Conservation (phyloP, 2,888 invertebrate species). For the Octonoba sinensis region DNA sequence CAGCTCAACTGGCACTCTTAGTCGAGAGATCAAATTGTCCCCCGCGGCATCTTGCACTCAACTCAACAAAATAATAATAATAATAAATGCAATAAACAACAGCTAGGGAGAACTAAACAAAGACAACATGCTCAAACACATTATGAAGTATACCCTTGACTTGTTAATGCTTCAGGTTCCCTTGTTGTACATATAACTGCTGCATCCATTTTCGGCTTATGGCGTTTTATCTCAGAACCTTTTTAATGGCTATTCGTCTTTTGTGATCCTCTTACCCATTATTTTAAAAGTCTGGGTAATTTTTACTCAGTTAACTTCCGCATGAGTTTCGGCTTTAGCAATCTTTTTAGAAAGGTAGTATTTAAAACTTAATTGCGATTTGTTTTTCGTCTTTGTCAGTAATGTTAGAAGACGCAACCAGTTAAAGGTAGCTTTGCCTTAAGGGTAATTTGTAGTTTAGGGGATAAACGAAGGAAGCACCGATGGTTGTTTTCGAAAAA, state of each 20-base stretch:
- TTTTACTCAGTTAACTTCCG: too few relatives aligned
- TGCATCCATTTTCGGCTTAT: slow-evolving; percentile 20
- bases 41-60: slow-evolving; percentile 21
- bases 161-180: slow-evolving; percentile 2
- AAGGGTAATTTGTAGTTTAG: too few relatives aligned
- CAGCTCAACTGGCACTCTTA: slow-evolving; percentile 24
- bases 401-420: too few relatives aligned
- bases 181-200: slow-evolving; percentile 11
- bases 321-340: too few relatives aligned
- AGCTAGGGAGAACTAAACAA: background rate
- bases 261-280: background rate
- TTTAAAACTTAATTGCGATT: too few relatives aligned
- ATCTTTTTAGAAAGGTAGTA: too few relatives aligned
- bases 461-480: too few relatives aligned
- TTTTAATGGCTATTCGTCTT: slow-evolving; percentile 34
- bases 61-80: slow-evolving; percentile 36
- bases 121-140: slow-evolving; percentile 9
- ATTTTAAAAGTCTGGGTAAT: too few relatives aligned
- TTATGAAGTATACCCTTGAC: slow-evolving; percentile 44
- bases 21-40: slow-evolving; percentile 53
- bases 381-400: too few relatives aligned
- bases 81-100: slow-evolving; percentile 31
- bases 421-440: too few relatives aligned
- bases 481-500: too few relatives aligned
- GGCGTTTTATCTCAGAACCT: slow-evolving; percentile 30